Evolutionary conservation across 2,113 vertebrate genomes (phyloP), one percentile per base, ranked within the genome.

Genomic region (Rhynchomys soricoides): DNA sequence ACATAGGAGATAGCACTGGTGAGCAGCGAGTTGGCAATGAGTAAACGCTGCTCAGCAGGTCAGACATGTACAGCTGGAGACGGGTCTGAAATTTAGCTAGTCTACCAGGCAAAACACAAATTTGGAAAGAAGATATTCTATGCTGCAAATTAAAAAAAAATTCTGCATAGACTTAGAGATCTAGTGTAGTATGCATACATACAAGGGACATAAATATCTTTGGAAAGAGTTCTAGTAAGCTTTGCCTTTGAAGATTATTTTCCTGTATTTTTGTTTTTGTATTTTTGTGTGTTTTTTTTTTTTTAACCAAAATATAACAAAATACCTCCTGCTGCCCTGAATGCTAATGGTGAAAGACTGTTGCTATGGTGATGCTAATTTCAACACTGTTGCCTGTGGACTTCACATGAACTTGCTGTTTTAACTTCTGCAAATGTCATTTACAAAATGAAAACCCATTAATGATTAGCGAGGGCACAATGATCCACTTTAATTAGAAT

Each of bases 351-450:
- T 98, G 98, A 98, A 98, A 98, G 98, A 97, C 98, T 98, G 98
- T 99, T 99, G 98, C 98, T 97, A 99, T 99, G 98, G 98, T 95
- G 98, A 99, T 98, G 98, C 97, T 99, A 99, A 99, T 99, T 99
- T 98, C 99, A 99, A 99, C 97, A 85, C 98, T 98, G 97, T 98
- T 98, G 99, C 98, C 98, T 98, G 98, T 98, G 99, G 98, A 99
- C 98, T 99, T 99, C 97, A 98, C 97, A 98, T 98, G 98, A 99
- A 99, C 98, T 99, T 97, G 89, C 98, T 97, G 89, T 98, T 99
- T 99, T 98, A 99, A 99, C 98, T 99, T 98, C 98, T 98, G 98
- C 98, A 99, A 99, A 99, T 99, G 98, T 98, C 99, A 99, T 98
- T 98, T 98, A 98, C 98, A 98, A 98, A 99, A 99, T 98, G 98